Conservation (phyloP, 92 coral and sea anemone species). For the Bergia sp. region DNA sequence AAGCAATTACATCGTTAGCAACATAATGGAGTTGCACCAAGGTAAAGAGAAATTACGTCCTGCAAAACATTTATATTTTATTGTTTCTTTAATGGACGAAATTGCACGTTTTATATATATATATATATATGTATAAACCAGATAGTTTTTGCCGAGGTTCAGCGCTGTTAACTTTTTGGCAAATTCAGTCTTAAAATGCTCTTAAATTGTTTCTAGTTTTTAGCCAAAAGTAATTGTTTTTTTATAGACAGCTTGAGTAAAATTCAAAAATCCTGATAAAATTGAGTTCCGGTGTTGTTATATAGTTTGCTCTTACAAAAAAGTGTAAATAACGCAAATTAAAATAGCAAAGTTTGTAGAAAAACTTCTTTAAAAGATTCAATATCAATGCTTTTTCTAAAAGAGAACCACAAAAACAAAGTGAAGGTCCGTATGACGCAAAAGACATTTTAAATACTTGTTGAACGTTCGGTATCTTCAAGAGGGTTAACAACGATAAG, state of each 20-base stretch:
- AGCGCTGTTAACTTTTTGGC: no score
- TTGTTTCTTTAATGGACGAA: conserved; percentile 3
- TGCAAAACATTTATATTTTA: background rate
- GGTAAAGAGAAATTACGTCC: background rate
- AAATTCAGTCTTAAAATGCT: no score
- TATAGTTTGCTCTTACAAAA: no score
- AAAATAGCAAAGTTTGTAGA: background rate
- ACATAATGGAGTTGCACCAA: conserved; percentile 10
- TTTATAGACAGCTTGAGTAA: no score
- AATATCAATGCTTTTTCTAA: no score
- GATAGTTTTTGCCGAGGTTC: background rate
- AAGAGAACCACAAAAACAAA: background rate
- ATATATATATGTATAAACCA: no score
- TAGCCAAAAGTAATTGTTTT: no score
- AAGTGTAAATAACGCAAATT: background rate
- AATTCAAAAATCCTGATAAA: no score
- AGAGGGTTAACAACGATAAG: background rate
- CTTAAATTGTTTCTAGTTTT: no score
- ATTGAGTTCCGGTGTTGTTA: no score
- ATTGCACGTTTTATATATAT: background rate
- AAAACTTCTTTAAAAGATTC: background rate
- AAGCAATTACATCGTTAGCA: conserved; percentile 9
- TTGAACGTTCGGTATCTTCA: background rate
- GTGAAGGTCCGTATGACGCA: background rate
- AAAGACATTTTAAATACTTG: no score